Evolutionary conservation across 2,888 invertebrate species (phyloP), one percentile per base, ranked within the genome.

Genomic region (Temnothorax ravouxi): DNA sequence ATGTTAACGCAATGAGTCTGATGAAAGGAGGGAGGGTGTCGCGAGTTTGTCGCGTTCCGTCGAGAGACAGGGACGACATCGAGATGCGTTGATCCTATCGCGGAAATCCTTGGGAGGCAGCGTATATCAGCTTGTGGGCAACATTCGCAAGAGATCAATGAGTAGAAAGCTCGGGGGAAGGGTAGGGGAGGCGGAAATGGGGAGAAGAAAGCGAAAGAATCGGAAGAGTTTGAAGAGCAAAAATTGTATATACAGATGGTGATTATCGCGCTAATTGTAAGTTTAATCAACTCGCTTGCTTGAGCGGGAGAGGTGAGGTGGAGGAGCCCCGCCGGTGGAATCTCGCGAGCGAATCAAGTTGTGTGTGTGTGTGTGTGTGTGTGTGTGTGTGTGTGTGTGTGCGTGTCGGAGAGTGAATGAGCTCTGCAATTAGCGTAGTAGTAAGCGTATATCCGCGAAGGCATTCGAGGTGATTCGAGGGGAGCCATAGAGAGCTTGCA

Each of bases 401-500:
- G 85, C 83, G 67, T 87, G 84, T 76, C 72, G 67, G 87, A 84
- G 80, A 69, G 77, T 87, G 88, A 77, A 15, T 77, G 67, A 69
- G 69, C 44, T 89, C 77, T 85, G 86, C 85, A 72, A 74, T 80
- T 86, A 88, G 87, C 77, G 84, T 88, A 88, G 44, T 79, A 88
- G 76, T 80, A 84, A 88, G 87, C 85, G 84, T 88, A 88, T 80
- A 88, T 91, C 90, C 91, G 87, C 90, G 84, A 92, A 80, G 90
- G 92, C 91, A 93, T 91, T 92, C 90, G 86, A 91, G 29, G 84
- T 75, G 86, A 82, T 59, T 72, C 25, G 69, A 77, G 72, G 86
- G 85, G 86, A 88, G 87, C 85, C 88, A 89, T 90, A 90, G 91
- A 90, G 93, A 93, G 93, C 93, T 93, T 93, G 92, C 86, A 87